A percentile compares a stretch with the other conserved stretches of the same genome.
These are phyloP conservation scores for Epinotia nisella DNA, from an alignment of 2,888 invertebrate species.

Conservation along the genomic window DNA sequence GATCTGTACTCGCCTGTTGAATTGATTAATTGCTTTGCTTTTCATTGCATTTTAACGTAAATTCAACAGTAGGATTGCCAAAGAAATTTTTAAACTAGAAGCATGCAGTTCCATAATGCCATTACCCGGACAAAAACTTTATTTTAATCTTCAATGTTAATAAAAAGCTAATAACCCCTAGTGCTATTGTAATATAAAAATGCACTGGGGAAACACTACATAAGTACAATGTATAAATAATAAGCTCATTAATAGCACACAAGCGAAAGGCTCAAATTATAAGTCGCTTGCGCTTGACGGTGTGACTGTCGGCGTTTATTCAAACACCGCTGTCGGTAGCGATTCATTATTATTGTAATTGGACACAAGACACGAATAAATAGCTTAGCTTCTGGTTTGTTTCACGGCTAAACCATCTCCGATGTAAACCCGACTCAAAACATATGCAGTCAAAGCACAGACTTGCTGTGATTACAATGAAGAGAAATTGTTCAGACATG, in stretches of 20 bases:
- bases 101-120: background rate
- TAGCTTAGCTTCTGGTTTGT: conserved; percentile 60
- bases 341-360: conserved; percentile 75
- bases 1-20: conserved; percentile 10
- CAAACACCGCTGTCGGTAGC: conserved; percentile 62
- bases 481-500: conserved; percentile 54
- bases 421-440: conserved; percentile 50
- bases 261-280: no score
- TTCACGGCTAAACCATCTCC: conserved; percentile 50
- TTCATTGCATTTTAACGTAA: background rate
- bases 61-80: background rate
- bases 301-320: conserved; percentile 57
- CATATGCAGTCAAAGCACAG: conserved; percentile 47
- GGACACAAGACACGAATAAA: conserved; percentile 70
- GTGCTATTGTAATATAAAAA: no score
- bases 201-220: no score
- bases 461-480: conserved; percentile 41
- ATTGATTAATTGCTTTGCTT: conserved; percentile 13
- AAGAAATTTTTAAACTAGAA: no score
- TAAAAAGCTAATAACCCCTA: no score
- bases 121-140: background rate
- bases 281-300: conserved; percentile 47
- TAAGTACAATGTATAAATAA: no score
- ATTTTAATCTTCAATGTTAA: no score
- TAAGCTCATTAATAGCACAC: no score